These are phyloP conservation scores for Microtus pennsylvanicus DNA, from an alignment of 2,113 vertebrate genomes.

Conservation along the genomic window DNA sequence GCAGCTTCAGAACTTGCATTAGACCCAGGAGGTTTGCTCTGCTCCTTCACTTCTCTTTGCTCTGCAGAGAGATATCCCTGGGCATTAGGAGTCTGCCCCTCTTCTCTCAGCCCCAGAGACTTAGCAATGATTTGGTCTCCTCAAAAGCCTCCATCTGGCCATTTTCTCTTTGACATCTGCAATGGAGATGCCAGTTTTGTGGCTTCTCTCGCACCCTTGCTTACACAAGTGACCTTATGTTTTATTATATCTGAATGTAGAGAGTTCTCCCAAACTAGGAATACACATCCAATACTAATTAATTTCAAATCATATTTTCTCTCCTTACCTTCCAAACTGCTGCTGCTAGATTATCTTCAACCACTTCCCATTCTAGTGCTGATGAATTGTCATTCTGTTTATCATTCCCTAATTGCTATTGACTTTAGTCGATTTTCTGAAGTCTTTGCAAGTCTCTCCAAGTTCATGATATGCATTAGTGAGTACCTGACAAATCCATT, in stretches of 20 bases:
- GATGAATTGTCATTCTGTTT: slow-evolving; percentile 6
- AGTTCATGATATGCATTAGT: not conserved
- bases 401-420: not conserved
- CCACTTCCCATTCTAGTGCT: not conserved
- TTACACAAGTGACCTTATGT: not conserved
- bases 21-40: not conserved
- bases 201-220: not conserved
- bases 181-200: too few relatives aligned
- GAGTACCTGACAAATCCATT: not conserved
- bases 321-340: not conserved
- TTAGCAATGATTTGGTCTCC: too few relatives aligned
- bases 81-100: not conserved
- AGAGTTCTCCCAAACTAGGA: not conserved
- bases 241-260: not conserved
- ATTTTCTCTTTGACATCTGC: not conserved
- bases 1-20: not conserved
- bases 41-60: not conserved
- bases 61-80: not conserved
- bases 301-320: not conserved
- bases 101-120: not conserved
- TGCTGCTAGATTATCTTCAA: not conserved
- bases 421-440: not conserved
- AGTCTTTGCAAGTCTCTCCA: not conserved
- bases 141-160: not conserved
- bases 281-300: not conserved